These are phyloP conservation scores for Galaxea fascicularis DNA, from an alignment of 92 coral and sea anemone genomes.

Conservation along the genomic window DNA sequence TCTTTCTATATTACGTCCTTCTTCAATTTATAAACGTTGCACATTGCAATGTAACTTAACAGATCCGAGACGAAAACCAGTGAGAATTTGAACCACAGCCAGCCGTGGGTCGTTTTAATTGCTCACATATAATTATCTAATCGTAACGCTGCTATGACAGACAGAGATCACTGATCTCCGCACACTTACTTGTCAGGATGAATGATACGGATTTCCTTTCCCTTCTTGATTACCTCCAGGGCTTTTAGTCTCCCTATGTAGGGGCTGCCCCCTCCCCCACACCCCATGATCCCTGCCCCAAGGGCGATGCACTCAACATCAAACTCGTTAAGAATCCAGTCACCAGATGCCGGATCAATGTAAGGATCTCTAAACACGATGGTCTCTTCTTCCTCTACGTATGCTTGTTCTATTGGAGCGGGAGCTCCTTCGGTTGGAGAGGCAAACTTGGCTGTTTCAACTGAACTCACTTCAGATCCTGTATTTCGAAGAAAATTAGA, in stretches of 20 bases:
- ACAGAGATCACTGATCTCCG: background rate
- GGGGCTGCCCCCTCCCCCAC: constrained; percentile 98
- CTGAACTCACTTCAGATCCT: background rate
- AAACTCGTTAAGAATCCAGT: constrained; percentile 86
- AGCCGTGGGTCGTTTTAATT: no score
- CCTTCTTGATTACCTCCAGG: constrained; percentile 51
- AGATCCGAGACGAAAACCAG: no score
- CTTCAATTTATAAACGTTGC: no score
- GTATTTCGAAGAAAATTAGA: background rate
- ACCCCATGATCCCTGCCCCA: constrained; percentile 96
- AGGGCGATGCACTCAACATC: constrained; percentile 92
- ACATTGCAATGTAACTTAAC: no score
- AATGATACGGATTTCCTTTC: constrained; percentile 81
- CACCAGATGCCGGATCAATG: constrained; percentile 82
- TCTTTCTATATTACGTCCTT: no score
- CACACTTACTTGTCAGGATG: constrained; percentile 86
- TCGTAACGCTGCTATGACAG: no score
- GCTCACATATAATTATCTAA: no score
- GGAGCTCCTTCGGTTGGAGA: background rate
- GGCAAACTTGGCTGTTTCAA: background rate
- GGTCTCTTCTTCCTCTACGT: constrained; percentile 25
- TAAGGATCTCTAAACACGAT: constrained; percentile 53
- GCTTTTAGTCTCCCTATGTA: constrained; percentile 81
- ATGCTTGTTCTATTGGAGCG: background rate
- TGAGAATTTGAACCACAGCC: no score